A percentile compares a stretch with the other conserved stretches of the same genome.
Evolutionary conservation across 2,797 vertebrate genomes (phyloP).

Genomic region (Hybognathus amarus): DNA sequence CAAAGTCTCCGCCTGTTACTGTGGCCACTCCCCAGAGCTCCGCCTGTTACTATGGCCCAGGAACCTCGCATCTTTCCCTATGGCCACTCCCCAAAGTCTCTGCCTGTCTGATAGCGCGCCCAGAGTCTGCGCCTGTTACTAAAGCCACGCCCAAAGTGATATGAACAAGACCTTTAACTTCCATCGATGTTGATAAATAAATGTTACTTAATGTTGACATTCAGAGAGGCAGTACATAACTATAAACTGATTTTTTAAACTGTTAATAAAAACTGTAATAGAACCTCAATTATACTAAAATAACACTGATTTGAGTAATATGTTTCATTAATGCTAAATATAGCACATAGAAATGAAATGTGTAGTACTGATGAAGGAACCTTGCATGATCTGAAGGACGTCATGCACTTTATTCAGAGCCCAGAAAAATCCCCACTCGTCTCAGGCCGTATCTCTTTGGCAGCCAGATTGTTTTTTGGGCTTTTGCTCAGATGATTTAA

Average conservation of each 20-base stretch:
- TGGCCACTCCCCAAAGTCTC: no score
- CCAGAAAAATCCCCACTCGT: slow-evolving; percentile 67
- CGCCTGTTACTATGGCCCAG: rapidly evolving
- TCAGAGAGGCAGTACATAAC: background rate
- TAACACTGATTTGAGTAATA: background rate
- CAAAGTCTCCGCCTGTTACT: no score
- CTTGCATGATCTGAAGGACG: slow-evolving; percentile 76
- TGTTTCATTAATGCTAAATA: background rate
- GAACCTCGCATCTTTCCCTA: no score
- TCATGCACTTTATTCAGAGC: slow-evolving; percentile 74
- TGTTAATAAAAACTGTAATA: background rate
- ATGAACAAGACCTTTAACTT: no score
- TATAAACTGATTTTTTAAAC: background rate
- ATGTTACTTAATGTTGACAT: no score
- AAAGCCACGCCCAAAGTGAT: background rate
- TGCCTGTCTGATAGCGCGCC: rapidly evolving
- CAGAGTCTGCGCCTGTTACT: rapidly evolving
- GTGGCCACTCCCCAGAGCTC: no score
- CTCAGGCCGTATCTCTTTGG: slow-evolving; percentile 65
- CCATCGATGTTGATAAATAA: no score
- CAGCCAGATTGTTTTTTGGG: slow-evolving; percentile 68
- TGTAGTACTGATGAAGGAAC: slow-evolving; percentile 57
- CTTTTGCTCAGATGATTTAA: slow-evolving; percentile 62
- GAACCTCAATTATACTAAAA: background rate
- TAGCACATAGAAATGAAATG: background rate